Evolutionary conservation across 1,140 invertebrate species (phyloP), one percentile per base, ranked within the genome.

Genomic region (Aphelenchoides fujianensis): DNA sequence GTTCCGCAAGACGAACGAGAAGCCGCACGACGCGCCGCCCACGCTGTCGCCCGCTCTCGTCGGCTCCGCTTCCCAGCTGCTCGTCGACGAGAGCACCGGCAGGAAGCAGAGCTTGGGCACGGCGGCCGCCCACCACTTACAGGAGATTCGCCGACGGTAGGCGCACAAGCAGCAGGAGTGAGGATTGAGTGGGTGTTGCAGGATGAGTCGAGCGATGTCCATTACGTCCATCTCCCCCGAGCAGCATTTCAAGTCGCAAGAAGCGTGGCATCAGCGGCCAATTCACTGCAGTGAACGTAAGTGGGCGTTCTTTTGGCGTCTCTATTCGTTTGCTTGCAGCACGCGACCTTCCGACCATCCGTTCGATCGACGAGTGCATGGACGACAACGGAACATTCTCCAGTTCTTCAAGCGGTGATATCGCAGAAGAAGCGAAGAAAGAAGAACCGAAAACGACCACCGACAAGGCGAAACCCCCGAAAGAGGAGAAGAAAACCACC

Each of bases 201-300:
- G 23, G 7, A 30, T 59, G 12, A 16, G 5, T 7, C 55, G 55
- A 7, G 23, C 5, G 34, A 59, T 59, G 55, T 59, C 55, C 5
- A 19, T 7, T 7, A 23, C 55, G 23, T 12, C 12, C 41, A 59
- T 5, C 34, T 5, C 55, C 7, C 55, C 55, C 55, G 19, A 7
- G 23, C 55, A 19, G 23, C 41, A 48, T 59, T 59, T 23, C 27
- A 19, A 59, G 34, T 5, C 7, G 12, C 12, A 19, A 5, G 55
- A 59, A 30, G 23, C 5, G 19, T 59, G 55, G 55, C 55, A 59
- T 19, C 19, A 5, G 34, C 55, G 19, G 23, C 55, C 55, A 59
- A 7, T 59, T 27, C 55, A 59, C 23, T 16, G 28, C 23, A 59
- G 55, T 19, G 55, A 59, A 59, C 55, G 55, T 59, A 59, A 59